phyloP scores from a whole-genome alignment of 2,797 vertebrate species.

The Sebastes hubbsi region DNA sequence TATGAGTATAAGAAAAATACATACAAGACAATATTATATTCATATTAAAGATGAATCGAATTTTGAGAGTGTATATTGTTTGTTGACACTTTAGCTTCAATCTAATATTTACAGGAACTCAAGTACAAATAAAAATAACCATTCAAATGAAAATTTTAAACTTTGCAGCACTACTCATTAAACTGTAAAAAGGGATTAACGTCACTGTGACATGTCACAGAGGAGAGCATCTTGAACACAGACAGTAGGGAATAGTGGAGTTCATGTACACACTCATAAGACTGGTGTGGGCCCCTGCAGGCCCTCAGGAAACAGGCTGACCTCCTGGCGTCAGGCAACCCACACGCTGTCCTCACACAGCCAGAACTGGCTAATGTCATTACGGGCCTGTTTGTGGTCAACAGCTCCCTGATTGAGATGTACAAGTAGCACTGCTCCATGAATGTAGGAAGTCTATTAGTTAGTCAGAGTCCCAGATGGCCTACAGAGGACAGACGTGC shows the following conservation, averaged over 20 bases:
- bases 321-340: conserved; percentile 81
- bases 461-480: conserved; percentile 83
- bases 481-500: conserved; percentile 74
- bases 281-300: conserved; percentile 51
- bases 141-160: background rate
- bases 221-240: background rate
- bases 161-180: background rate
- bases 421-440: conserved; percentile 67
- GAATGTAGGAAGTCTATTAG: conserved; percentile 85
- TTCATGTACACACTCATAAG: conserved; percentile 39
- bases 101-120: background rate
- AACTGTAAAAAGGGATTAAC: background rate
- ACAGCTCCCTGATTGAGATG: conserved; percentile 78
- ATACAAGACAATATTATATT: too few relatives aligned
- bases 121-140: background rate
- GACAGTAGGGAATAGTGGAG: conserved; percentile 19
- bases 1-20: too few relatives aligned
- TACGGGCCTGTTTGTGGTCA: conserved; percentile 78
- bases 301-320: conserved; percentile 80
- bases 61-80: background rate
- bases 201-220: conserved; percentile 1
- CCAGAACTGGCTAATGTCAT: conserved; percentile 80
- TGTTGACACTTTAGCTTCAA: background rate
- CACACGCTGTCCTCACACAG: conserved; percentile 76
- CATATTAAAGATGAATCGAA: background rate